Evolutionary conservation across 2,113 vertebrate genomes (phyloP).

Genomic region (human): GRCh38 chr20:39911501-39912000

Average conservation of each 20-base stretch:
- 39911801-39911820: constrained; percentile 62
- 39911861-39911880: constrained; percentile 65
- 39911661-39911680: constrained; percentile 55
- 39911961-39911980: too few species aligned
- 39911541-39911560: neutral
- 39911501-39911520: neutral
- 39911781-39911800: constrained; percentile 73
- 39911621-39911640: constrained; percentile 59
- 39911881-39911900: constrained; percentile 42
- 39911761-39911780: constrained; percentile 72
- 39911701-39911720: constrained; percentile 41
- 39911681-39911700: constrained; percentile 59
- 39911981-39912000: too few species aligned
- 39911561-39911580: neutral
- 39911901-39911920: neutral
- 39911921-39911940: too few species aligned
- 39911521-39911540: neutral
- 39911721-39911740: constrained; percentile 68
- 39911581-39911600: neutral
- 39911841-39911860: constrained; percentile 55
- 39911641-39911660: constrained; percentile 60
- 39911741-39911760: constrained; percentile 65
- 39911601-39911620: constrained; percentile 7
- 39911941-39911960: too few species aligned
- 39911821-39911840: constrained; percentile 63